Conservation (phyloP, 1,140 invertebrate genomes). For the Tetramorium simillimum region DNA sequence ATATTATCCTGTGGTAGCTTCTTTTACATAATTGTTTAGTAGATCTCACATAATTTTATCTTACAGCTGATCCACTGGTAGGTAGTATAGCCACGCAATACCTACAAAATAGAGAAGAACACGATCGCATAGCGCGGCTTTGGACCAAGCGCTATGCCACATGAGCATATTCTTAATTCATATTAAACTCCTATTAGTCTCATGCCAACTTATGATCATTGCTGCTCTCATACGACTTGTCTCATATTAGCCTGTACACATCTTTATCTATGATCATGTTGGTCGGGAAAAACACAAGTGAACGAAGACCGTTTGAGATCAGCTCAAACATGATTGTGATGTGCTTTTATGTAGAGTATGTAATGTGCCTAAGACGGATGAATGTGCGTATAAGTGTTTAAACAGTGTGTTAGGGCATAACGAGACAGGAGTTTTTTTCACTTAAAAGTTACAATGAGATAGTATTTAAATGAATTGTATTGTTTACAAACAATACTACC, state of each 20-base stretch:
- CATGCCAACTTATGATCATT: conserved; percentile 78
- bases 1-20: background rate
- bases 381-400: conserved; percentile 70
- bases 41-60: conserved; percentile 60
- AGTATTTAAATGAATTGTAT: conserved; percentile 78
- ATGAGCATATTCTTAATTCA: conserved; percentile 86
- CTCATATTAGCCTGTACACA: conserved; percentile 54
- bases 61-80: conserved; percentile 97
- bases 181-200: conserved; percentile 78
- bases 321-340: conserved; percentile 73
- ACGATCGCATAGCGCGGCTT: conserved; percentile 98
- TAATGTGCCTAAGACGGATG: conserved; percentile 79
- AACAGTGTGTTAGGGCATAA: conserved; percentile 69
- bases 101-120: conserved; percentile 98
- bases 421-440: conserved; percentile 67
- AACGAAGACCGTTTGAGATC: conserved; percentile 72
- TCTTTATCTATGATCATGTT: conserved; percentile 66
- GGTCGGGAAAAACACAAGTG: conserved; percentile 65
- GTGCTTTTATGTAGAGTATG: conserved; percentile 77
- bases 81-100: conserved; percentile 99
- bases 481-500: conserved; percentile 63
- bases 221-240: conserved; percentile 70
- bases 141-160: conserved; percentile 99
- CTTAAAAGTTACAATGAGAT: conserved; percentile 68
- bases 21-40: background rate